A percentile compares a stretch with the other conserved stretches of the same genome.
Conservation (phyloP, 1,140 invertebrate genomes). For the Megalonaias nervosa region DNA sequence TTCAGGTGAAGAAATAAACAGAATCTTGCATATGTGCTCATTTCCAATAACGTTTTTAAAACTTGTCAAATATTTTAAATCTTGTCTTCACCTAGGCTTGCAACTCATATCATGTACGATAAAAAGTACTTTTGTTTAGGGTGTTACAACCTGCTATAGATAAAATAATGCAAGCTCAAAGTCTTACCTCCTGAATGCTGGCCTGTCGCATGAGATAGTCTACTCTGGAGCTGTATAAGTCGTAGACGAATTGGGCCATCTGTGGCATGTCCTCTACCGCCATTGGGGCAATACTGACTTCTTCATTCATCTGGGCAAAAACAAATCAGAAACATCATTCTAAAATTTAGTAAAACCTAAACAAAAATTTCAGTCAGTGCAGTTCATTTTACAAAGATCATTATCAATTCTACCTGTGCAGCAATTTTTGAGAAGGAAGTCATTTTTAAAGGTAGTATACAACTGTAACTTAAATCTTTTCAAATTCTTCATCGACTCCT, state of each 20-base stretch:
- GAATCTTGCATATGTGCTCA: no score
- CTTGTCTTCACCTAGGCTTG: no score
- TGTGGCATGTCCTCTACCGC: constrained; percentile 89
- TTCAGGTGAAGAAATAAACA: no score
- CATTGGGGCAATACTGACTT: constrained; percentile 63
- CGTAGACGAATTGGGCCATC: constrained; percentile 94
- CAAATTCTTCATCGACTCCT: neutral
- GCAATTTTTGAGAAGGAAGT: neutral
- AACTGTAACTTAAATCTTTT: neutral
- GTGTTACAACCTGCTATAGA: no score
- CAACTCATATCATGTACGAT: no score
- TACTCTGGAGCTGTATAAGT: constrained; percentile 87
- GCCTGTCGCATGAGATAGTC: constrained; percentile 69
- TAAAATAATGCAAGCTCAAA: no score
- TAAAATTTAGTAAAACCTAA: neutral
- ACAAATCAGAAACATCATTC: neutral
- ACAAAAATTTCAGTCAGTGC: neutral
- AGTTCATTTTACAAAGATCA: neutral
- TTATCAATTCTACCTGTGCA: neutral
- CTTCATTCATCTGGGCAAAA: constrained; percentile 47
- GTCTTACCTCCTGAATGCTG: constrained; percentile 46
- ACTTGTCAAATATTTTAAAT: no score
- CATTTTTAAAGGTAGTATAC: neutral
- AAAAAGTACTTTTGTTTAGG: no score
- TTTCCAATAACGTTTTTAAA: no score